Evolutionary conservation across 2,888 invertebrate species (phyloP).

Genomic region (Oscheius sp.): DNA sequence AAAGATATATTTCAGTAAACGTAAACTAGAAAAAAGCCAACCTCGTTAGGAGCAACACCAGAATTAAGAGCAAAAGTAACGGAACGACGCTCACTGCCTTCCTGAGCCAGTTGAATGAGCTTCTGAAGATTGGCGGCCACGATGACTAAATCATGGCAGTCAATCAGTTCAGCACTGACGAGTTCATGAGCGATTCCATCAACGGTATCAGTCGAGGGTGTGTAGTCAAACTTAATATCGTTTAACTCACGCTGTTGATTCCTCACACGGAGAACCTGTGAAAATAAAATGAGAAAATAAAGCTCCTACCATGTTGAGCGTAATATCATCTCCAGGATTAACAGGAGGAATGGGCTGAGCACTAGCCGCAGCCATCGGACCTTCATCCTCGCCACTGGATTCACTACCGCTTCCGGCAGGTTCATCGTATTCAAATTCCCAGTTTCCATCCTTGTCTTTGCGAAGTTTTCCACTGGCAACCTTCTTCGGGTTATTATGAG

Average conservation of each 20-base stretch:
- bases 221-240: conserved; percentile 96
- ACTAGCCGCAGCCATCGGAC: neutral
- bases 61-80: conserved; percentile 73
- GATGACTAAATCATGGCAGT: conserved; percentile 87
- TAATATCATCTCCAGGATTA: conserved; percentile 18
- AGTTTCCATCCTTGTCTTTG: conserved; percentile 69
- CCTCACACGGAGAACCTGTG: conserved; percentile 70
- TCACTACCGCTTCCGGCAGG: conserved; percentile 48
- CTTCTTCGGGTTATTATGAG: conserved; percentile 48
- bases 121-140: conserved; percentile 84
- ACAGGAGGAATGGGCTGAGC: neutral
- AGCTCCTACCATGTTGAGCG: conserved; percentile 48
- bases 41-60: conserved; percentile 72
- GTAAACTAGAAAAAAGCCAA: too few species aligned
- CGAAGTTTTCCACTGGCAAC: conserved; percentile 67
- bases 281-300: neutral
- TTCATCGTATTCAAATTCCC: conserved; percentile 69
- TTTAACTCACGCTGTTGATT: conserved; percentile 90
- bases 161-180: conserved; percentile 92
- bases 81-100: conserved; percentile 49
- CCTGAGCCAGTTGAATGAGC: conserved; percentile 62
- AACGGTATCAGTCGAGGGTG: conserved; percentile 71
- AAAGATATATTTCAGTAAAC: conserved; percentile 1
- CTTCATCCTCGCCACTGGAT: conserved; percentile 34
- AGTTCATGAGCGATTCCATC: conserved; percentile 71